These are phyloP conservation scores for Peribatodes rhomboidaria DNA, from an alignment of 2,888 invertebrate genomes.

Conservation along the genomic window DNA sequence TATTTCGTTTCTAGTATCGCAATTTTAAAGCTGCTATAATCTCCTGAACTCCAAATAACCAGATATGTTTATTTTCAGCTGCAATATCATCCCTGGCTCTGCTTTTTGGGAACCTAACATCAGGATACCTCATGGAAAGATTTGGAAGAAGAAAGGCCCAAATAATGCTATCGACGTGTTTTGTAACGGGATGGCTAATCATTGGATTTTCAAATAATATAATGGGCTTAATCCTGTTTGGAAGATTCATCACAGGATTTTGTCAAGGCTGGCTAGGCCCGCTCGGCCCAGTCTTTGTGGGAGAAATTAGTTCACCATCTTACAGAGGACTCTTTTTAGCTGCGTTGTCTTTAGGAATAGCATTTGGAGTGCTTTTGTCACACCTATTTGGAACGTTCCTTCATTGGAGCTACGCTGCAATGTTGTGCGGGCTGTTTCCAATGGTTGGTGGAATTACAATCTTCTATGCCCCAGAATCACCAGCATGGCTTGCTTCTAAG, in stretches of 20 bases:
- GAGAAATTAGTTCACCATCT: conserved; percentile 87
- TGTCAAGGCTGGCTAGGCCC: conserved; percentile 87
- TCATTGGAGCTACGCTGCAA: conserved; percentile 86
- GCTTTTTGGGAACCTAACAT: conserved; percentile 87
- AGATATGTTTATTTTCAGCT: conserved; percentile 76
- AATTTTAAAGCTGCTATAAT: not conserved
- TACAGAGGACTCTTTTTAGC: conserved; percentile 89
- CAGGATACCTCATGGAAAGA: conserved; percentile 87
- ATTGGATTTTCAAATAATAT: conserved; percentile 84
- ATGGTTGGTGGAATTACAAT: conserved; percentile 83
- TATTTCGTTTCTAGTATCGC: conserved; percentile 45
- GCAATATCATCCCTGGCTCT: conserved; percentile 88
- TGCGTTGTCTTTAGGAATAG: conserved; percentile 87
- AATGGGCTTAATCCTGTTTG: conserved; percentile 76
- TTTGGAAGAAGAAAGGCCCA: conserved; percentile 86
- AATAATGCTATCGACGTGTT: conserved; percentile 82
- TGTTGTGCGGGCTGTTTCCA: conserved; percentile 85
- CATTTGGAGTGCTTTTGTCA: conserved; percentile 88
- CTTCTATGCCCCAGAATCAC: conserved; percentile 89
- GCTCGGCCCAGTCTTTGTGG: conserved; percentile 86
- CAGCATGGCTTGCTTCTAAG: conserved; percentile 89
- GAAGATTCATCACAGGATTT: conserved; percentile 86
- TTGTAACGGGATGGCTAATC: conserved; percentile 86
- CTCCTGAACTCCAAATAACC: not conserved
- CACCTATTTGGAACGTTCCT: conserved; percentile 89